A percentile compares a stretch with the other conserved stretches of the same genome.
Evolutionary conservation across 1,140 invertebrate genomes (phyloP).

Genomic region (Heliconius hewitsoni): DNA sequence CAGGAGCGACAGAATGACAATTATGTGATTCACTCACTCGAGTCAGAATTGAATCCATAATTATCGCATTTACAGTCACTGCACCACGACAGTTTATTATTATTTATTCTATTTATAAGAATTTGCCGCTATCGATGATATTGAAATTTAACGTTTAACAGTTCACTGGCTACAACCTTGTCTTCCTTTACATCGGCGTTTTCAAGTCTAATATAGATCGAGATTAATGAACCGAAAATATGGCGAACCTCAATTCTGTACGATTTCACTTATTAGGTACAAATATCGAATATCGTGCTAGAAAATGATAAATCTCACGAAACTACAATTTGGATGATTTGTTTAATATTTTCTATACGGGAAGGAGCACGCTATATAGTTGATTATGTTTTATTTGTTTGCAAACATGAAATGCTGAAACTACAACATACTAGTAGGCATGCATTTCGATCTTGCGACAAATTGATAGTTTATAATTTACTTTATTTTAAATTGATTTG

Average conservation of each 20-base stretch:
- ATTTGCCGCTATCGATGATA: slow-evolving; percentile 53
- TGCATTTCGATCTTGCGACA: no score
- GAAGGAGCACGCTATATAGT: slow-evolving; percentile 41
- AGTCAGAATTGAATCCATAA: no score
- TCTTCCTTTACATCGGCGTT: slow-evolving; percentile 61
- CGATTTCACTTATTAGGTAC: slow-evolving; percentile 71
- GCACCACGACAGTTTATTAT: not conserved
- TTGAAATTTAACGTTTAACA: slow-evolving; percentile 64
- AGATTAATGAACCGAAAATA: slow-evolving; percentile 70
- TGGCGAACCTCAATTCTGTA: slow-evolving; percentile 57
- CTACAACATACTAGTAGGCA: no score
- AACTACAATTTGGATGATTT: slow-evolving; percentile 59
- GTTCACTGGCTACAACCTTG: slow-evolving; percentile 68
- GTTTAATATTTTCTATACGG: slow-evolving; percentile 43
- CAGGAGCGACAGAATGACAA: no score
- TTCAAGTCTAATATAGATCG: slow-evolving; percentile 67
- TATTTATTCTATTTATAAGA: slow-evolving; percentile 37
- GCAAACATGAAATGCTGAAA: no score
- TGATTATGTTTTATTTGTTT: slow-evolving; percentile 6
- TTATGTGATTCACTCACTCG: no score
- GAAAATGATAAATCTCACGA: slow-evolving; percentile 58
- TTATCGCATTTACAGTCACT: no score
- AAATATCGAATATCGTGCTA: slow-evolving; percentile 59
- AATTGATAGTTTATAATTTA: no score
- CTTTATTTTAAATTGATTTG: not conserved